Percentiles rank a stretch among this genome's conserved stretches.
phyloP scores from a whole-genome alignment of 2,113 vertebrate genomes.

The Sturnira hondurensis region DNA sequence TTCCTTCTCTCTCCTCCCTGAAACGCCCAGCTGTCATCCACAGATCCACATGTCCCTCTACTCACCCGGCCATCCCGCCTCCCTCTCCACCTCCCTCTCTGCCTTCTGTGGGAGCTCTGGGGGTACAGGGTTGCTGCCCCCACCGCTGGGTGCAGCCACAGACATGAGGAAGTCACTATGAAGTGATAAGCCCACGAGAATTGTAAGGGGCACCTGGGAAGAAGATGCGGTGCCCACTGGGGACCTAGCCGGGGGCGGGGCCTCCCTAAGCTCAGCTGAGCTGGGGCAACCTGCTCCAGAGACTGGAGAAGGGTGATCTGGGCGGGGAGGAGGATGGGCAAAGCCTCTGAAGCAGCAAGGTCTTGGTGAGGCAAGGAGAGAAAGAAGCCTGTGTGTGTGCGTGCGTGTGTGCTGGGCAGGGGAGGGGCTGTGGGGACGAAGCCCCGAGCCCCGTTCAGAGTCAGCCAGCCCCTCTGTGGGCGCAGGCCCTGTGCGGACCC shows the following conservation, averaged over 20 bases:
- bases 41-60: neutral
- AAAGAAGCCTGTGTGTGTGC: neutral
- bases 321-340: fast-evolving
- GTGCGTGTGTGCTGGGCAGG: no score
- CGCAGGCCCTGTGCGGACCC: fast-evolving
- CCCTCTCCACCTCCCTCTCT: neutral
- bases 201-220: neutral
- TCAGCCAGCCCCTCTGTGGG: fast-evolving
- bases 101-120: neutral
- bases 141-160: fast-evolving
- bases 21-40: no score
- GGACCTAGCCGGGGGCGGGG: fast-evolving
- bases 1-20: neutral
- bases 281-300: neutral
- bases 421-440: neutral
- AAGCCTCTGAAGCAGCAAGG: neutral
- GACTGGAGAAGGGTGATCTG: no score
- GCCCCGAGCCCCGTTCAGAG: fast-evolving
- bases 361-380: neutral
- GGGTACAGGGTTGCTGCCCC: neutral
- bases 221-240: fast-evolving
- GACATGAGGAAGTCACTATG: neutral
- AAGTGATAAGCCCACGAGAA: fast-evolving
- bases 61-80: no score
- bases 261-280: neutral